Base-by-base conservation (phyloP, 1,140 invertebrate genomes). In the Grapholita molesta region DNA sequence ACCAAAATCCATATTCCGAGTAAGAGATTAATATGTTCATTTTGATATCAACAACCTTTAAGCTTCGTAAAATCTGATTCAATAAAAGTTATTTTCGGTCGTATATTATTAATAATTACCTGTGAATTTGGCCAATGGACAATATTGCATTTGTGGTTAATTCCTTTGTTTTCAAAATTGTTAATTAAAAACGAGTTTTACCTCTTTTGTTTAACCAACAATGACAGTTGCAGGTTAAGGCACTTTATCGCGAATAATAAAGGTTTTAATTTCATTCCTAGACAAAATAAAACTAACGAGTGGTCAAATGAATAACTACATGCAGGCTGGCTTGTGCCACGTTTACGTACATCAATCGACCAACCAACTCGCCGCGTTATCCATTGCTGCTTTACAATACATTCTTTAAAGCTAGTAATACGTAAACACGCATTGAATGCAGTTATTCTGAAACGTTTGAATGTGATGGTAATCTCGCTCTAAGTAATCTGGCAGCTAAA, bases 221-320 rank as follows among this genome's bases (percentile, higher is more conserved):
- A 61, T 61, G 55, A 15, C 24, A 0, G 12, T 15, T 25, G 28
- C 55, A 61, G 55, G 55, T 61, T 28, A 61, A 25, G 55, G 25
- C n/a, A 61, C 53, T 61, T 61, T 61, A 61, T 61, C 25, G 12
- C 25, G 55, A 32, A 61, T 28, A 30, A 61, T 28, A 61, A 28
- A 15, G 24, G 55, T 61, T 61, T 28, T 28, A 61, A 61, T 61
- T 28, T 61, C 55, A 61, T 61, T 61, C 25, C 55, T 61, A 61
- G 55, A 61, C 55, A 61, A 61, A 61, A 61, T 61, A 61, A 61
- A 61, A 61, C 55, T 12, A 61, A 18, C 24, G 24, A 61, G 23
- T 23, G 4, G 25, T 30, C 55, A 61, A 61, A 61, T 61, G 24
- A 61, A 61, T 61, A 61, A 61, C 55, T 61, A 61, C 55, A 61